These are phyloP conservation scores for Arenaria interpres DNA, from an alignment of 2,113 vertebrate genomes.

Conservation along the genomic window DNA sequence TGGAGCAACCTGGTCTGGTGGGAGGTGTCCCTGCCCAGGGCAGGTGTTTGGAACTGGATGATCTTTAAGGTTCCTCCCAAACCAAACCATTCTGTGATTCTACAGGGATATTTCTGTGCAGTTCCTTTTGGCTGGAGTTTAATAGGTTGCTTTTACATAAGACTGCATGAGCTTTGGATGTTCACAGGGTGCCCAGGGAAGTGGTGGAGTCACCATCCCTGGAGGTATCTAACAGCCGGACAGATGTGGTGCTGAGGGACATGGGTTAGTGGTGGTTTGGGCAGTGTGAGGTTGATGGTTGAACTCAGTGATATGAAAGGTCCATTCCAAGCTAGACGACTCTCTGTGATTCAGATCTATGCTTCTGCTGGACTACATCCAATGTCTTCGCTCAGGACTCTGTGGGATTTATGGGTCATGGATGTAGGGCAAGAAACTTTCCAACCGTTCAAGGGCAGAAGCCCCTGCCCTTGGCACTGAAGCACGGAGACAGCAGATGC, in stretches of 20 bases:
- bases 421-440: background rate
- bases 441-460: background rate
- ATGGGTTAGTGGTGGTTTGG: background rate
- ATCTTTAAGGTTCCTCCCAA: no score
- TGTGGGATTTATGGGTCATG: accelerated
- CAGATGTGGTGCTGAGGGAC: background rate
- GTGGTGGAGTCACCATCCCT: background rate
- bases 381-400: background rate
- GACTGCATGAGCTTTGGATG: accelerated
- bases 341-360: background rate
- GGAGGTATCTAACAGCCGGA: background rate
- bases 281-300: background rate
- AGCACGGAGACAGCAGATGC: background rate
- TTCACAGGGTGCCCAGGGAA: background rate
- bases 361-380: background rate
- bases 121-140: background rate
- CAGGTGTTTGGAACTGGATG: no score
- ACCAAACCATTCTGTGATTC: no score
- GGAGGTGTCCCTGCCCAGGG: no score
- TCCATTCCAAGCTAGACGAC: background rate
- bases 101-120: background rate
- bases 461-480: background rate
- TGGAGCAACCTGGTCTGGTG: no score
- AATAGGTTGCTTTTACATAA: background rate
- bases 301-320: background rate